Base-by-base conservation (phyloP, 2,797 vertebrate genomes). In the Dromococcyx pavoninus region DNA sequence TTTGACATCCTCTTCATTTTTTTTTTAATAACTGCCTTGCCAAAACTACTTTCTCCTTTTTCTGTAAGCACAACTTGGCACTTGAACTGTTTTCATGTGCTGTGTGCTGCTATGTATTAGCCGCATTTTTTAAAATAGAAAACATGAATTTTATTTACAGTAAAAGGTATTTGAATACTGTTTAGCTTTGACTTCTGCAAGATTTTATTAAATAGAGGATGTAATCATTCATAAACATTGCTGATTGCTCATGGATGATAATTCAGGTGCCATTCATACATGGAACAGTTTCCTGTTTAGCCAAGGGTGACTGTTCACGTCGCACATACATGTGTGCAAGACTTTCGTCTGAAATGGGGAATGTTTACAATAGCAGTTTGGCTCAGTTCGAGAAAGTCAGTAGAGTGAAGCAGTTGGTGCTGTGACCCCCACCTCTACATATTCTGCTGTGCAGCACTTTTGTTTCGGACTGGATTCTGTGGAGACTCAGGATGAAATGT, bases 381-480 rank as follows among this genome's bases (percentile, higher is more conserved):
- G 18, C 41, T 88, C 41, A 65, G 9, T 7, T 54, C 48, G 32
- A 77, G 56, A 46, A 89, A 79, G 88, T 39, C 19, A 60, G 53
- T 46, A 30, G 37, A 58, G 15, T 37, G n/a, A 84, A 77, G 43
- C 35, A 84, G 28, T 65, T 65, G 54, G 32, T 84, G n/a, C 70
- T 72, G 16, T 60, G 62, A 62, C 50, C 23, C 53, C 35, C 51
- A 84, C 21, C 18, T 65, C 54, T 57, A 12, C 13, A 5, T 70
- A 54, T 32, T 91, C 35, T 71, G 62, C 70, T 78, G 8, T 75
- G 48, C 46, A 74, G 58, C 70, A 75, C 27, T 88, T 90, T 80
- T 65, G 33, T 90, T 94, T 90, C 91, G 66, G 57, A 77, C 54
- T 74, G 39, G 86, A 58, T 93, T 65, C 86, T 74, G 62, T 65